A percentile compares a stretch with the other conserved stretches of the same genome.
Evolutionary conservation across 2,888 invertebrate genomes (phyloP).

Genomic region (Drosophila hawaiiensis): DNA sequence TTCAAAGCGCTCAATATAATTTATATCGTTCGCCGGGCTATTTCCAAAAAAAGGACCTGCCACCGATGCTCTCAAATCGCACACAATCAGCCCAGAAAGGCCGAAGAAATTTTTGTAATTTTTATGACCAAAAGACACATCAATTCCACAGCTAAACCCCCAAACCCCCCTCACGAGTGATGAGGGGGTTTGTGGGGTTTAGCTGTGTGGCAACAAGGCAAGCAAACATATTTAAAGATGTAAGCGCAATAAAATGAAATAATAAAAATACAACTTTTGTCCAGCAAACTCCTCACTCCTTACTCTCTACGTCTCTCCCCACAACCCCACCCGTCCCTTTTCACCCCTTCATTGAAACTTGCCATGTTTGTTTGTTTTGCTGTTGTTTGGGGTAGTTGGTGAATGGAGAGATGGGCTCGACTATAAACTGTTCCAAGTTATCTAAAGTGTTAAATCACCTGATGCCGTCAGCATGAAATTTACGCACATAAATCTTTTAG

Average conservation of each 20-base stretch:
- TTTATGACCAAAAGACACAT: constrained; percentile 82
- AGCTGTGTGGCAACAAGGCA: constrained; percentile 38
- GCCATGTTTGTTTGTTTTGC: constrained; percentile 25
- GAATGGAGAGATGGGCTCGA: constrained; percentile 32
- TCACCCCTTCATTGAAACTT: constrained; percentile 15
- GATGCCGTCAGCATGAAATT: constrained; percentile 85
- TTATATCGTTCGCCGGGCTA: constrained; percentile 66
- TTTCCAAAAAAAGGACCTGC: constrained; percentile 42
- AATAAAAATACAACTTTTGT: constrained; percentile 78
- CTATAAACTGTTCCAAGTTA: constrained; percentile 81
- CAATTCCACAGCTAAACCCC: constrained; percentile 68
- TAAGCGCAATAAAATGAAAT: constrained; percentile 76
- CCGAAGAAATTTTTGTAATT: constrained; percentile 74
- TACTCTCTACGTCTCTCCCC: background rate
- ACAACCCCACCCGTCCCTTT: background rate
- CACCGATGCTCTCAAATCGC: constrained; percentile 54
- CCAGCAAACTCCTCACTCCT: constrained; percentile 8
- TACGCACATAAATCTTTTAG: constrained; percentile 81
- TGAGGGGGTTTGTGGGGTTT: background rate
- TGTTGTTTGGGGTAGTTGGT: constrained; percentile 13
- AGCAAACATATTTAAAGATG: constrained; percentile 73
- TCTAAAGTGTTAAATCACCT: constrained; percentile 85
- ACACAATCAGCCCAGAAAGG: constrained; percentile 73
- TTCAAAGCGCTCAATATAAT: constrained; percentile 79
- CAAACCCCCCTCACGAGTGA: no score